These are phyloP conservation scores for Choloepus hoffmanni DNA, from an alignment of 2,113 vertebrate genomes.

Conservation along the genomic window DNA sequence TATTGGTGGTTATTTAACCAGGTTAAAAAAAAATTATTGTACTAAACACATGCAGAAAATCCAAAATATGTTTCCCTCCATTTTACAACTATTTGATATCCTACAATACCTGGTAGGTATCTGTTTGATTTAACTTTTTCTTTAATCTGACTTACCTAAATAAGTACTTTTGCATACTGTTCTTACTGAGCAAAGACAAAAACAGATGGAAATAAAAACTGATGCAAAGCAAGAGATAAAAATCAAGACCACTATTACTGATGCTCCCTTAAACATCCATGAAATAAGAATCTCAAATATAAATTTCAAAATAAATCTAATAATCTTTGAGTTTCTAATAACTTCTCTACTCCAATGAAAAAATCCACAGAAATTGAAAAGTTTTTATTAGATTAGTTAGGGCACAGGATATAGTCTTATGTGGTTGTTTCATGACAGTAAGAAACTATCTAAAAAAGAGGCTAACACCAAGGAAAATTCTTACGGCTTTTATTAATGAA, in stretches of 20 bases:
- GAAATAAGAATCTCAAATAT: conserved; percentile 15
- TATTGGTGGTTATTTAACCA: neutral
- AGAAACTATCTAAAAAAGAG: neutral
- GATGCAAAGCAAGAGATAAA: neutral
- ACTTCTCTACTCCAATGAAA: neutral
- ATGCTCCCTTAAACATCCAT: neutral
- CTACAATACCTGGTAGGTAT: neutral
- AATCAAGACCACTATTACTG: neutral
- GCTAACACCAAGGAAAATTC: neutral
- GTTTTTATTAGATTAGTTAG: neutral
- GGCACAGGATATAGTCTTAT: neutral
- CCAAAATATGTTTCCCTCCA: neutral
- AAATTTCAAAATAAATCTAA: neutral
- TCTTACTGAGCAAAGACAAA: neutral
- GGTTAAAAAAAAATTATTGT: conserved; percentile 28
- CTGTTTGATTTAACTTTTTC: neutral
- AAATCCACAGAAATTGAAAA: neutral
- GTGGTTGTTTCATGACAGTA: neutral
- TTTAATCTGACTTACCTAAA: neutral
- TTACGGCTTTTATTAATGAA: neutral
- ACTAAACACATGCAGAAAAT: neutral
- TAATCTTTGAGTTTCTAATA: neutral
- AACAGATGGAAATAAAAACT: neutral
- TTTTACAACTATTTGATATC: neutral
- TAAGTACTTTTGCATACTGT: neutral